Base-by-base conservation (phyloP, 2,113 vertebrate species). In the Coptodon bakossiorum region DNA sequence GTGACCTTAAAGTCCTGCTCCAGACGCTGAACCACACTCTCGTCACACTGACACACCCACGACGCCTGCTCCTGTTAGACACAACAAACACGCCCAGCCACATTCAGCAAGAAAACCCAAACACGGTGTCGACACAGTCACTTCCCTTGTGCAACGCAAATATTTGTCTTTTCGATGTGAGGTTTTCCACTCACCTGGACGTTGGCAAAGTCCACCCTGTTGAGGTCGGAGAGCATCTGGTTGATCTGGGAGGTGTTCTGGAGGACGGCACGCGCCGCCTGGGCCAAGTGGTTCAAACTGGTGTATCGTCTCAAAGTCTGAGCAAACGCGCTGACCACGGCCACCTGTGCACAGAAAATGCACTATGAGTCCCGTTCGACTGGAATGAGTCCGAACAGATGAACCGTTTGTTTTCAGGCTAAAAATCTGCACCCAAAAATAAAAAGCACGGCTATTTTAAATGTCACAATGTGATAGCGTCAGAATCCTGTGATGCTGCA, bases 201-300 rank as follows among this genome's bases (percentile, higher is more conserved):
- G 0, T 99, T 99, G 78, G 98, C 98, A 0, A 99, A 99, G 95
- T 99, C 99, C 7, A 99, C 99, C 1, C 99, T 96, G 94, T 99
- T 99, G 94, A 99, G 98, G 95, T 99, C 99, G 0, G 98, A 99
- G 85, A 99, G 98, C 99, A 99, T 99, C 97, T 99, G 99, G 97
- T 97, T 99, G 91, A 99, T 99, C 96, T 99, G 99, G 3, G 98
- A 98, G 1, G 99, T 98, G 96, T 99, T 99, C 96, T 99, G 99
- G 9, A 99, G 97, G 87, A 99, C 99, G 0, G 99, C 99, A 0
- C 99, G 97, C 0, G 99, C 98, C 0, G 99, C 99, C 95, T 99
- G 99, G 0, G 99, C 99, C 94, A 99, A 94, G 92, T 99, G 99
- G 95, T 99, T 99, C 8, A 99, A 96, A 19, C 98, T 99, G 0